These are phyloP conservation scores for Leucoraja ocellata DNA, from an alignment of 2,797 vertebrate genomes.

Conservation along the genomic window DNA sequence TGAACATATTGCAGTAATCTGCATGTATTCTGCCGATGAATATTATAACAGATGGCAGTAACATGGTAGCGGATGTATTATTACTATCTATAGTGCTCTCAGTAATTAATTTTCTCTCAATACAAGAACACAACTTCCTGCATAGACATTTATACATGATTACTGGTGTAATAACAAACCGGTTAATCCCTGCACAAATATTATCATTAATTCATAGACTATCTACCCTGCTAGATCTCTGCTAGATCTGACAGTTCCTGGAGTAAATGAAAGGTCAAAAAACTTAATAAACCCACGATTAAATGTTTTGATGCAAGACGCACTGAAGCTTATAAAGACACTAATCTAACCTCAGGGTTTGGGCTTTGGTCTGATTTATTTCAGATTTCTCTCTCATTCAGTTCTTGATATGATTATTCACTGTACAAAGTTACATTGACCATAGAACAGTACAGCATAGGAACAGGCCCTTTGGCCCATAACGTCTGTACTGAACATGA, in stretches of 20 bases:
- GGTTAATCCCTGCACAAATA: background rate
- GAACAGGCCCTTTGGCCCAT: too few species aligned
- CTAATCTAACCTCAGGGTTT: background rate
- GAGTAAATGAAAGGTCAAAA: background rate
- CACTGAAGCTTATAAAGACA: background rate
- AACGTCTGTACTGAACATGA: too few species aligned
- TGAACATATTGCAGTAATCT: background rate
- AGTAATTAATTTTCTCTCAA: background rate
- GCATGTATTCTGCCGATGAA: background rate
- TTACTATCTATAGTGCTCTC: background rate
- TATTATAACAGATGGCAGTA: background rate
- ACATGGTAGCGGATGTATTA: background rate
- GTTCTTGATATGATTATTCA: background rate
- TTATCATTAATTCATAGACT: background rate
- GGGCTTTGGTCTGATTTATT: constrained; percentile 1
- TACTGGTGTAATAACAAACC: background rate
- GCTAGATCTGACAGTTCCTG: background rate
- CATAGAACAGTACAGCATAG: too few species aligned
- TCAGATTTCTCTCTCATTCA: background rate
- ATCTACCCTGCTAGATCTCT: too few species aligned
- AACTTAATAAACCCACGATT: background rate
- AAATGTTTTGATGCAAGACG: background rate
- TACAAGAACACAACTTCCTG: too few species aligned
- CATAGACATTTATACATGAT: background rate
- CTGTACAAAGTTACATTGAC: background rate